phyloP scores from a whole-genome alignment of 1,140 invertebrate genomes.

The Drosophila pachea region DNA sequence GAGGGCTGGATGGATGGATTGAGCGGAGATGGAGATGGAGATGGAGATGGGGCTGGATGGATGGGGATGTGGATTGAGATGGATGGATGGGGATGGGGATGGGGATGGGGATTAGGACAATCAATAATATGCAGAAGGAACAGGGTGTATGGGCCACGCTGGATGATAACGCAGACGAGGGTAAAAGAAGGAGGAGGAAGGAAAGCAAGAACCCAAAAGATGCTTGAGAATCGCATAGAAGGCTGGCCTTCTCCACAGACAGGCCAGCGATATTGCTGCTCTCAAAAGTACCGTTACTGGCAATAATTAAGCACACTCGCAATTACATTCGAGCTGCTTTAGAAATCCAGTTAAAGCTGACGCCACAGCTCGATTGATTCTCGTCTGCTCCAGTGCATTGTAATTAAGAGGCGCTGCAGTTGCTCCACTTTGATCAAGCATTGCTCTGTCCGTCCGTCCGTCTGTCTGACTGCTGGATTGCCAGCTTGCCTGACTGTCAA shows the following conservation, averaged over 20 bases:
- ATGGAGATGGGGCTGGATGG: no score
- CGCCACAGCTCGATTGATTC: constrained; percentile 54
- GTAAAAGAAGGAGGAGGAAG: no score
- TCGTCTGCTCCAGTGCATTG: constrained; percentile 44
- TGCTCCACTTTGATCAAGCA: constrained; percentile 46
- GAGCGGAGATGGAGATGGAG: no score
- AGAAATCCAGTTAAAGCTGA: constrained; percentile 48
- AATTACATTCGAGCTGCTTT: constrained; percentile 42
- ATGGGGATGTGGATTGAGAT: no score
- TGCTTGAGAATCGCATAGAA: constrained; percentile 1
- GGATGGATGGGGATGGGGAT: no score
- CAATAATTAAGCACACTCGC: constrained; percentile 31
- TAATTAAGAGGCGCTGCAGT: constrained; percentile 66
- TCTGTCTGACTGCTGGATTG: constrained; percentile 7
- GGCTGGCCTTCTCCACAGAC: no score
- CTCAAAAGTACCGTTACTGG: neutral
- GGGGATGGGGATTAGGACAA: no score
- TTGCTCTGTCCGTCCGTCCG: neutral
- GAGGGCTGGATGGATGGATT: no score
- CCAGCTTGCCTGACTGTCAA: constrained; percentile 3
- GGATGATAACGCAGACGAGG: no score
- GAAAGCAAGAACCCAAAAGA: no score
- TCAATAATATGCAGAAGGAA: no score
- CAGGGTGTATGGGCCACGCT: no score
- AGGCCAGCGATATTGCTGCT: neutral